Evolutionary conservation across 2,888 invertebrate genomes (phyloP), one percentile per base, ranked within the genome.

Genomic region (Therioaphis trifolii): DNA sequence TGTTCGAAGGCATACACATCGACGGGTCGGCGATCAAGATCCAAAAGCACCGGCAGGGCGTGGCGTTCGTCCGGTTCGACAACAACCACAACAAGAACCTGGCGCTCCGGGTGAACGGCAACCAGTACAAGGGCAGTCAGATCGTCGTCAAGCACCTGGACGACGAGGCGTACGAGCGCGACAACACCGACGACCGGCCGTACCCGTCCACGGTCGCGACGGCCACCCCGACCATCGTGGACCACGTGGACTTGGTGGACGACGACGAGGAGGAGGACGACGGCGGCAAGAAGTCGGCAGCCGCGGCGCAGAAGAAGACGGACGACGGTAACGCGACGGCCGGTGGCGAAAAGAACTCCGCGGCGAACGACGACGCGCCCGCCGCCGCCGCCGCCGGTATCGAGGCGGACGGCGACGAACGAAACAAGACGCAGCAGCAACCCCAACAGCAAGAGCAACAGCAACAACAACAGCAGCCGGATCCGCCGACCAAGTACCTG

Each of bases 41-140:
- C 49, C 84, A 84, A 49, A 76, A 94, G 87, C 95, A 96, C 88
- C 91, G 92, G 58, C 91, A 92, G 86, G 97, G 97, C 0, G 91
- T 92, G 43, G 95, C 94, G 3, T 95, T 92, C 87, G 92, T 97
- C 0, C 92, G 93, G 86, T 97, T 97, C 88, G 91, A 92, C 35
- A 92, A 92, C 68, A 89, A 91, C 0, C 91, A 93, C 1, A 93
- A 93, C 66, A 94, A 93, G 86, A 92, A 92, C 52, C 91, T 92
- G 84, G 96, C 96, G 0, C 87, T 97, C 43, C 91, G 90, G 77
- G 88, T 88, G 15, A 92, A 92, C 87, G 92, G 92, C 9, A 91
- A 91, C 77, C 89, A 90, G 84, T 90, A 96, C 2, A 93, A 93
- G 84, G 92, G 93, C 43, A 92, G 92, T 1, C 89, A 90, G 58